Base-by-base conservation (phyloP, 2,113 vertebrate genomes). In the Cercocebus atys region DNA sequence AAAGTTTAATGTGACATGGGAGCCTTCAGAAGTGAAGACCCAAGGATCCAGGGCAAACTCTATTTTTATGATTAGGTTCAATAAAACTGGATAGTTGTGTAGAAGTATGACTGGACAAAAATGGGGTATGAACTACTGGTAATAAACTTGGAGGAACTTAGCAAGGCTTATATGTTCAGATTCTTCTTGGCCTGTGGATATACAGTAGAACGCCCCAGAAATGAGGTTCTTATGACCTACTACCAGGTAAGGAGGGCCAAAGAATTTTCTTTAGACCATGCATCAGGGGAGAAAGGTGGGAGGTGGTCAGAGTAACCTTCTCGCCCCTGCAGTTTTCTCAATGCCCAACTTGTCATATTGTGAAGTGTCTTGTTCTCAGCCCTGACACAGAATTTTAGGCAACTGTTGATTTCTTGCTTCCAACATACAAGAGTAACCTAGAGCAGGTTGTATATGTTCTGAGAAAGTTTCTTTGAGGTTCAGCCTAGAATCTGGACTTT, bases 181-280 rank as follows among this genome's bases (percentile, higher is more conserved):
- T 64, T 8, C 9, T 43, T 85, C 10, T 47, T 86, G 40, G 35
- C 2, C 20, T 81, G 25, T 40, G 1, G 5, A n/a, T 18, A 16
- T 43, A 45, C 6, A 1, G 8, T 12, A 75, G 3, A n/a, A 32
- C 1, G 1, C 17, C 5, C 70, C 4, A 9, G 1, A 16, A n/a
- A 30, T 47, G 20, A 45, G 14, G 30, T 27, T 27, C 14, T 66
- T 83, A 61, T 32, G 7, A 52, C 45, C 0, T 85, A 8, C 27
- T 70, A 70, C 72, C 5, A 55, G n/a, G 5, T 13, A 70, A 73
- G 6, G 14, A 10, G 61, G 13, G 3, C 30, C 17, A 86, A 30
- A 66, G 3, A 40, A 84, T 40, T 64, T 8, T 5, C 50, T 76
- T 40, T 30, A 40, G 25, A 52, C 2, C 18, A 52, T 2, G 6